Evolutionary conservation across 2,888 invertebrate species (phyloP).

Genomic region (Cerceris ruficornis): DNA sequence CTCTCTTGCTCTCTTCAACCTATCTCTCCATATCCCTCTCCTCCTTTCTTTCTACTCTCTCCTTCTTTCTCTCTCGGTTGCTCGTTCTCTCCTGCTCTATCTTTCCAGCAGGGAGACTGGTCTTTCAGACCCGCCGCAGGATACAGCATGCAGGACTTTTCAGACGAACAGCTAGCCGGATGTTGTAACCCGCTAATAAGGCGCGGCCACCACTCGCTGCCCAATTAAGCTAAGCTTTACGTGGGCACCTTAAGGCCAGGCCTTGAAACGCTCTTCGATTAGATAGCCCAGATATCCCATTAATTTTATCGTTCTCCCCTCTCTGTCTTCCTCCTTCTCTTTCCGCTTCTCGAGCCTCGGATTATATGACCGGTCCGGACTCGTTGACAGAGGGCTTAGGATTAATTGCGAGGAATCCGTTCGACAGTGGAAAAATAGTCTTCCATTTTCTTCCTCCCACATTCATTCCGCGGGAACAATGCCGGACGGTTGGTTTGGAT

Average conservation of each 20-base stretch:
- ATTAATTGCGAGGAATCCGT: conserved; percentile 55
- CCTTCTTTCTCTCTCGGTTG: conserved; percentile 29
- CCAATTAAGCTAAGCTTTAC: conserved; percentile 79
- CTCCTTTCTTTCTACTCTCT: conserved; percentile 8
- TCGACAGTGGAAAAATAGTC: conserved; percentile 29
- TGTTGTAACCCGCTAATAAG: conserved; percentile 80
- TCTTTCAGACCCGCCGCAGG: conserved; percentile 75
- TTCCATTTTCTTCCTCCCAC: conserved; percentile 5
- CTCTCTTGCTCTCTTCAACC: conserved; percentile 1
- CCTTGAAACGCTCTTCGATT: conserved; percentile 76
- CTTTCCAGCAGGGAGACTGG: conserved; percentile 55
- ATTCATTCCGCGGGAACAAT: no score
- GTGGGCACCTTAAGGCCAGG: conserved; percentile 72
- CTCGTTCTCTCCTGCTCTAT: conserved; percentile 39
- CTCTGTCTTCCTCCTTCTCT: neutral
- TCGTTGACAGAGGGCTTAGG: conserved; percentile 56
- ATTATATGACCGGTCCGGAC: conserved; percentile 52
- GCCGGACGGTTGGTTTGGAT: no score
- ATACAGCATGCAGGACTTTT: conserved; percentile 77
- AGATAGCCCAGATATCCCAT: conserved; percentile 74
- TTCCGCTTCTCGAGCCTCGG: conserved; percentile 32
- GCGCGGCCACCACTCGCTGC: conserved; percentile 76
- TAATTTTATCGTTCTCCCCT: conserved; percentile 69
- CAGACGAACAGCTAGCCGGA: conserved; percentile 80
- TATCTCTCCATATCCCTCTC: conserved; percentile 22